Base-by-base conservation (phyloP, 92 coral and sea anemone species). In the Zoanthus sociatus region DNA sequence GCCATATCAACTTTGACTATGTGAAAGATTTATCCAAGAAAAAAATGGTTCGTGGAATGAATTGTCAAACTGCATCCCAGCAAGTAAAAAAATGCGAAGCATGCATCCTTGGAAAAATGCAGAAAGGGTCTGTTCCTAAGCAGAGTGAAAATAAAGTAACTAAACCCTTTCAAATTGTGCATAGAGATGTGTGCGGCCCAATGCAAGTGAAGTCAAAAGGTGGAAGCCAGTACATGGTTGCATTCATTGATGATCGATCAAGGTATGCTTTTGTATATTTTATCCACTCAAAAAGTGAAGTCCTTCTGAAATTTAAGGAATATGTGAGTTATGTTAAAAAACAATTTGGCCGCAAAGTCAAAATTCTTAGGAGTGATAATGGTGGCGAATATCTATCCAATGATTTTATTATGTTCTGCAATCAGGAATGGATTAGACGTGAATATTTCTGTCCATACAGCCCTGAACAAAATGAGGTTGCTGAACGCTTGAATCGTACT, bases 141-240 rank as follows among this genome's bases (percentile, higher is more conserved):
- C 64, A 64, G 14, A 37, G 68, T 56, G 77, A 83, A 46, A 50
- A 48, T 30, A 83, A 78, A 50, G 77, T 77, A 18, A 69, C 78
- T 12, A 46, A 50, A 45, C 67, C 87, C 10, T 67, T 46, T 83
- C 17, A 53, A 21, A 46, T 70, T 33, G 42, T 53, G 31, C 75
- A 51, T 32, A 66, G 46, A 2, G 84, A 86, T 44, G 76, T 76
- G 0, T 86, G 89, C 55, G 83, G 89, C 17, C 89, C 89, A 10
- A 86, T 75, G 89, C 73, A 86, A 74, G 83, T 75, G 1, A 66
- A 86, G 42, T 86, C 84, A 7, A 75, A 75, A 44, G 89, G 89
- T 12, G 78, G 90, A 21, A 78, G 79, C 53, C 30, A 16, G 44
- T 87, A 87, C 21, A 54, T 87, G 63, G 63, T 78, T 9, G 78